A percentile compares a stretch with the other conserved stretches of the same genome.
Conservation (phyloP, 2,113 vertebrate genomes). For the Sigmodon hispidus region DNA sequence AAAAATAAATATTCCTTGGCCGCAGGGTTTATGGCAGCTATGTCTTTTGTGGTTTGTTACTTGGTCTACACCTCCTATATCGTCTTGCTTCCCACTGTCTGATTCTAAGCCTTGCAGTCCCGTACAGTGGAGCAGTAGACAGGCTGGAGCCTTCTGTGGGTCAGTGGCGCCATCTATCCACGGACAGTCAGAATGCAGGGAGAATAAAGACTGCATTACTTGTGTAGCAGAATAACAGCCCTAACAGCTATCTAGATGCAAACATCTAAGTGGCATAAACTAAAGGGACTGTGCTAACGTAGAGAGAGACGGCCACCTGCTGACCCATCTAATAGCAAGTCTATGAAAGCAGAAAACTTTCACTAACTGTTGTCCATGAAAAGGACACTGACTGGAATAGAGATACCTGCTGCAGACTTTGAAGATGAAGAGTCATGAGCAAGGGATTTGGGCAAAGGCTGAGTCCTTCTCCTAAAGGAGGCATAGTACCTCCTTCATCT, state of each 20-base stretch:
- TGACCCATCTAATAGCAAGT: not conserved
- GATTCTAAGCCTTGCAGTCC: not conserved
- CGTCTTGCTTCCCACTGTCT: not conserved
- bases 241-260: too few species aligned
- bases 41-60: not conserved
- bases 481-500: not conserved
- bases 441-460: not conserved
- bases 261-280: not conserved
- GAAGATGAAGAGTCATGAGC: not conserved
- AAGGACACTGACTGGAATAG: not conserved
- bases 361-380: not conserved
- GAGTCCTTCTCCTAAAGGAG: not conserved
- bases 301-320: not conserved
- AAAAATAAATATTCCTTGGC: slow-evolving; percentile 9
- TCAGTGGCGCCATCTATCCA: accelerated
- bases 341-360: not conserved
- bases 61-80: not conserved
- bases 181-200: not conserved
- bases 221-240: not conserved
- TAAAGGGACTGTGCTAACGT: not conserved
- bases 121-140: not conserved
- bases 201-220: not conserved
- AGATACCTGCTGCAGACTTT: not conserved
- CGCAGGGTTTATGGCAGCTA: not conserved
- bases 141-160: accelerated